Evolutionary conservation across 2,888 invertebrate genomes (phyloP).

Genomic region (Drosophila hamatofila): DNA sequence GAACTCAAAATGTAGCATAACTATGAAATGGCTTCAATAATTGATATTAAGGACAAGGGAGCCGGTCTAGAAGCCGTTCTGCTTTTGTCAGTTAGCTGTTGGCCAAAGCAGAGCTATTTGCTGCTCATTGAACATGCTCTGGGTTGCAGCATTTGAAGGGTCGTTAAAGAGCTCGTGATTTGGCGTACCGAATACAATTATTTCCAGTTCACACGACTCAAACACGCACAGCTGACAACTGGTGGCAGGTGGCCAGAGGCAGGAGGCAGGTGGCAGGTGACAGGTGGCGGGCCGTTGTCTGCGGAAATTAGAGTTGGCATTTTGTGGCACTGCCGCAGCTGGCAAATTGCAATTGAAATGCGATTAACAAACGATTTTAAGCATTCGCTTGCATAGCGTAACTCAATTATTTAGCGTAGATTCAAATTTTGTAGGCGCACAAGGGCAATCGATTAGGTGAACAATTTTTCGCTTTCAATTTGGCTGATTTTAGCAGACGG

Average conservation of each 20-base stretch:
- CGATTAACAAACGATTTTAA: slow-evolving; percentile 2
- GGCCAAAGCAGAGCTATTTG: background rate
- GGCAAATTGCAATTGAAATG: slow-evolving; percentile 45
- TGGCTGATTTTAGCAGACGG: background rate
- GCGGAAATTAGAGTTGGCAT: slow-evolving; percentile 53
- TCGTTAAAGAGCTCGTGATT: slow-evolving; percentile 19
- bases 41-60: background rate
- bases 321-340: slow-evolving; percentile 37
- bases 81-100: background rate
- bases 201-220: slow-evolving; percentile 30
- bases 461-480: slow-evolving; percentile 35
- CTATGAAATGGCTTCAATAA: background rate
- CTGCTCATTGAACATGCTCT: slow-evolving; percentile 7
- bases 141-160: slow-evolving; percentile 7
- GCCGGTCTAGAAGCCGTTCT: background rate
- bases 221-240: slow-evolving; percentile 15
- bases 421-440: background rate
- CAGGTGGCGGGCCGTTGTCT: background rate
- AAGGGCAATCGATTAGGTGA: slow-evolving; percentile 31
- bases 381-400: background rate
- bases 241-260: background rate
- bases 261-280: background rate
- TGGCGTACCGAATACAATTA: slow-evolving; percentile 47
- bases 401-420: slow-evolving; percentile 9
- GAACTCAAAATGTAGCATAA: background rate